A percentile compares a stretch with the other conserved stretches of the same genome.
These are phyloP conservation scores for Carcina quercana DNA, from an alignment of 2,888 invertebrate species.

Conservation along the genomic window DNA sequence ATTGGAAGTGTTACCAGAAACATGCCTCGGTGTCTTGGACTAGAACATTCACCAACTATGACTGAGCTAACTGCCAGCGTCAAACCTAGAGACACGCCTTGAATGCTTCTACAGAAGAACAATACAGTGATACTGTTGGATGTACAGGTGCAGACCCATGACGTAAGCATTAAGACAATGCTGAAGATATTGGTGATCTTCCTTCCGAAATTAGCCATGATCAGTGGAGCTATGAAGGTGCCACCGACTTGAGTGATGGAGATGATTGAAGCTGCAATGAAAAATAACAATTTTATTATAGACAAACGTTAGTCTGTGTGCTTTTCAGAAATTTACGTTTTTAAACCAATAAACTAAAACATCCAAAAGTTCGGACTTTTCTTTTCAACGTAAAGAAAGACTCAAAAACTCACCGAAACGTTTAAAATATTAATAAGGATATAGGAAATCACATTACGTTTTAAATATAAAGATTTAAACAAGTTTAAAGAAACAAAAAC, in stretches of 20 bases:
- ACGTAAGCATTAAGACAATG: slow-evolving; percentile 55
- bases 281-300: too few relatives aligned
- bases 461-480: too few relatives aligned
- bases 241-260: slow-evolving; percentile 44
- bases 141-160: slow-evolving; percentile 62
- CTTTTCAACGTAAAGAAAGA: too few relatives aligned
- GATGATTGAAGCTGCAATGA: slow-evolving; percentile 48
- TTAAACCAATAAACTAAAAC: too few relatives aligned
- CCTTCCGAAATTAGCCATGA: slow-evolving; percentile 74
- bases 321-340: too few relatives aligned
- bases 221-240: slow-evolving; percentile 40
- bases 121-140: slow-evolving; percentile 31
- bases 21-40: slow-evolving; percentile 75
- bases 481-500: too few relatives aligned
- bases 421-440: too few relatives aligned
- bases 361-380: too few relatives aligned
- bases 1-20: slow-evolving; percentile 74
- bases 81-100: slow-evolving; percentile 68
- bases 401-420: too few relatives aligned
- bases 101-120: slow-evolving; percentile 13
- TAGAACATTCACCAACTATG: slow-evolving; percentile 72
- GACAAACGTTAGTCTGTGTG: too few relatives aligned
- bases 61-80: slow-evolving; percentile 58
- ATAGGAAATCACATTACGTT: too few relatives aligned
- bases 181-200: slow-evolving; percentile 59